These are phyloP conservation scores for Eutrigla gurnardus DNA, from an alignment of 2,797 vertebrate genomes.

Conservation along the genomic window DNA sequence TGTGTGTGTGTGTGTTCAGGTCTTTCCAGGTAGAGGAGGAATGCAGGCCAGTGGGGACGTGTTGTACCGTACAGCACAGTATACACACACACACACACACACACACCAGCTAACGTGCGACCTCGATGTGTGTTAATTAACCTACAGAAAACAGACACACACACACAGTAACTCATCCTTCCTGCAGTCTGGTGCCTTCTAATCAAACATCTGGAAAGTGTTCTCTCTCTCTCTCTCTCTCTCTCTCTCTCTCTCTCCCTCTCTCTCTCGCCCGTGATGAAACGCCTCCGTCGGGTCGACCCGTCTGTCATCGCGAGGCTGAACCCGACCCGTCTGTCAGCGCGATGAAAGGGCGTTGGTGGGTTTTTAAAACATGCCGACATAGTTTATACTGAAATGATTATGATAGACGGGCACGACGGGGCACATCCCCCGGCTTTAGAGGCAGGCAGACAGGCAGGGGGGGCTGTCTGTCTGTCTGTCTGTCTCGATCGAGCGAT, in stretches of 20 bases:
- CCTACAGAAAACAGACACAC: constrained; percentile 14
- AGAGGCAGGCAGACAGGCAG: constrained; percentile 30
- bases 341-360: constrained; percentile 65
- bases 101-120: constrained; percentile 11
- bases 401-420: constrained; percentile 76
- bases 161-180: constrained; percentile 65
- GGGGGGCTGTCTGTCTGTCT: constrained; percentile 41
- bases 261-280: constrained; percentile 46
- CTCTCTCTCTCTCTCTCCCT: constrained; percentile 8
- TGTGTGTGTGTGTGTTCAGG: constrained; percentile 26
- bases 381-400: constrained; percentile 82
- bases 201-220: constrained; percentile 84
- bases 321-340: constrained; percentile 73
- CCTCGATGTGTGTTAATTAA: constrained; percentile 42
- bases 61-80: constrained; percentile 43
- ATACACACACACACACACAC: background rate
- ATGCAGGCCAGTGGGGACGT: constrained; percentile 75
- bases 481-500: constrained; percentile 52
- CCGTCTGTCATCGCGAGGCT: constrained; percentile 75
- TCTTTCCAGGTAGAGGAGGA: constrained; percentile 64
- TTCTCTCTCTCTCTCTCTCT: constrained; percentile 40
- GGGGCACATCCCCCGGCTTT: constrained; percentile 58
- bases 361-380: constrained; percentile 76
- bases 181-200: constrained; percentile 71
- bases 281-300: constrained; percentile 55